Conservation (phyloP, 2,797 vertebrate genomes). For the Darevskia mixta region DNA sequence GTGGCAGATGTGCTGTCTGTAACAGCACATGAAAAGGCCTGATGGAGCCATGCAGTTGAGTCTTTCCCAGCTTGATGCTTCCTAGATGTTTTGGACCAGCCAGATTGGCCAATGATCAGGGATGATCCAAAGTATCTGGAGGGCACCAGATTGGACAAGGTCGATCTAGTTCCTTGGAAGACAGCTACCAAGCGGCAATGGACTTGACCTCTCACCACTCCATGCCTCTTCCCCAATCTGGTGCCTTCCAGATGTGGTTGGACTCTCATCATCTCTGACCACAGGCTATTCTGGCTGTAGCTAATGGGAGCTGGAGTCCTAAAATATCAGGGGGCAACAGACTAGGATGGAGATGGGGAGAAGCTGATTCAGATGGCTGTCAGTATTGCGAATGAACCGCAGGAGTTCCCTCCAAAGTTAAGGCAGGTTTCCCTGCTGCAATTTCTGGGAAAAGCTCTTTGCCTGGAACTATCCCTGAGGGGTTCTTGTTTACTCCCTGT, state of each 20-base stretch:
- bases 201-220: neutral
- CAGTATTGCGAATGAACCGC: neutral
- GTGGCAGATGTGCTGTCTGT: neutral
- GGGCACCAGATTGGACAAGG: no score
- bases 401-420: neutral
- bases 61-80: neutral
- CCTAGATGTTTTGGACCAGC: neutral
- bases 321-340: no score
- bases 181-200: neutral
- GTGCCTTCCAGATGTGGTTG: neutral
- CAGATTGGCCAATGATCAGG: neutral
- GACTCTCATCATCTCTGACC: neutral
- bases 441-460: constrained; percentile 19
- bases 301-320: neutral
- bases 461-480: constrained; percentile 24
- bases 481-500: constrained; percentile 22
- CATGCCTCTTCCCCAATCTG: no score
- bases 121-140: no score
- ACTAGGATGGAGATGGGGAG: no score
- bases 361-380: neutral
- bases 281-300: neutral
- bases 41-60: neutral
- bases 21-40: neutral
- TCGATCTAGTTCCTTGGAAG: neutral
- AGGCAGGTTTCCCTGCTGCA: neutral